Percentiles rank a stretch among this genome's conserved stretches.
Conservation (phyloP, 2,113 vertebrate species). For the Candoia aspera region DNA sequence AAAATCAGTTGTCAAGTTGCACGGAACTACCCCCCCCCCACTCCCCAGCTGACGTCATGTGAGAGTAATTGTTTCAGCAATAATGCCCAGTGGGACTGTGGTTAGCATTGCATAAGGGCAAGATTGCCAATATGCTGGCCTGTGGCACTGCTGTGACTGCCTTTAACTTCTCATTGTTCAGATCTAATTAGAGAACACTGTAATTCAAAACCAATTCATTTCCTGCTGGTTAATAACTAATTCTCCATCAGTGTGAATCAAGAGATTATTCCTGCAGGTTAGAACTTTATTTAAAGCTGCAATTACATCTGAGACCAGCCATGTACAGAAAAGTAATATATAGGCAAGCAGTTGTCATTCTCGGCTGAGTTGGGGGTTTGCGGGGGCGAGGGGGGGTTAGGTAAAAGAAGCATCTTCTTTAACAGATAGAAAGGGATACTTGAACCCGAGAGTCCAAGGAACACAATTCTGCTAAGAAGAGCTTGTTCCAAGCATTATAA, state of each 20-base stretch:
- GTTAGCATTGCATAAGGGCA: constrained; percentile 47
- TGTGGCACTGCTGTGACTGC: constrained; percentile 47
- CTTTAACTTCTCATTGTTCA: constrained; percentile 60
- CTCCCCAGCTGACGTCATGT: neutral
- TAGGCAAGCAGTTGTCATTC: neutral
- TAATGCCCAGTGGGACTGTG: constrained; percentile 44
- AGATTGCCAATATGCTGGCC: constrained; percentile 46
- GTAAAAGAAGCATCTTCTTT: neutral
- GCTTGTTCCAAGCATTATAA: neutral
- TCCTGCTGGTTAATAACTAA: constrained; percentile 65
- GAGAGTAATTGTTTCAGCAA: constrained; percentile 54
- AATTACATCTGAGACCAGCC: constrained; percentile 13
- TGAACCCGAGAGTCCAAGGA: neutral
- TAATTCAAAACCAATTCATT: constrained; percentile 72
- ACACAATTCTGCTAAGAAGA: neutral
- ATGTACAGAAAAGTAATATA: constrained; percentile 13
- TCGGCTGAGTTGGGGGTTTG: neutral
- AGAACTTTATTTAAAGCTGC: constrained; percentile 44
- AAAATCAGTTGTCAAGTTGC: constrained; percentile 48
- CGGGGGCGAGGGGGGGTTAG: neutral
- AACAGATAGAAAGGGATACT: neutral
- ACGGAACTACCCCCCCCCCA: constrained; percentile 32
- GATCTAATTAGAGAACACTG: constrained; percentile 70
- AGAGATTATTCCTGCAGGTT: constrained; percentile 55
- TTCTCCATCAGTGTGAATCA: constrained; percentile 55